Base-by-base conservation (phyloP, 2,113 vertebrate species). In the Bubo scandiacus region DNA sequence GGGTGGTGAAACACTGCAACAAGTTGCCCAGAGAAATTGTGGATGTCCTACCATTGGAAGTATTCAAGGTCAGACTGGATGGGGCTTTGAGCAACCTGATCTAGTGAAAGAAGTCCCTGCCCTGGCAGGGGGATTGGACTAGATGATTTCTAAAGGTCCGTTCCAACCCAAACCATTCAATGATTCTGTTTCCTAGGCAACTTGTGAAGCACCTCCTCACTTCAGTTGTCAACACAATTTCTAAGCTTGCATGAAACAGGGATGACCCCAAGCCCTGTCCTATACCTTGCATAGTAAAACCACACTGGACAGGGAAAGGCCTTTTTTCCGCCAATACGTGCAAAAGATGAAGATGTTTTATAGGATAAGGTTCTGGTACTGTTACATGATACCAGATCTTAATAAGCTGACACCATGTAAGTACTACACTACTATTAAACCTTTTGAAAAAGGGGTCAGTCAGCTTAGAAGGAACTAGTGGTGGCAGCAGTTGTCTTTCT, bases 361-460 rank as follows among this genome's bases (percentile, higher is more conserved):
- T 12, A 77, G 26, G 6, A 54, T 22, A 7, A 51, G 9, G 6
- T 57, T 81, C 34, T 82, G 55, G 22, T 32, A 57, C 51, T 57
- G 17, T 58, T 34, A 27, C 12, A 40, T 29, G 17, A 66, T 36
- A 77, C 14, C 25, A 57, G 18, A 47, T 74, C 29, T 66, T 55
- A 59, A 43, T 29, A 51, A 42, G 43, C n/a, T 63, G n/a, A 45
- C n/a, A 67, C 0, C 0, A 32, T 26, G 0, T 4, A 84, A 84
- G 19, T 78, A 55, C 30, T 36, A 36, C 12, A 26, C 25, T 26
- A 10, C n/a, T 68, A 68, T 34, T 66, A 79, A 59, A 66, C 3
- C 22, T 74, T 57, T 52, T 57, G 22, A 47, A 40, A 82, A 75
- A 22, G 23, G 15, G 34, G 10, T 62, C 62, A 66, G 61, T 49